phyloP scores from a whole-genome alignment of 1,140 invertebrate species.

The Orchesella cincta region DNA sequence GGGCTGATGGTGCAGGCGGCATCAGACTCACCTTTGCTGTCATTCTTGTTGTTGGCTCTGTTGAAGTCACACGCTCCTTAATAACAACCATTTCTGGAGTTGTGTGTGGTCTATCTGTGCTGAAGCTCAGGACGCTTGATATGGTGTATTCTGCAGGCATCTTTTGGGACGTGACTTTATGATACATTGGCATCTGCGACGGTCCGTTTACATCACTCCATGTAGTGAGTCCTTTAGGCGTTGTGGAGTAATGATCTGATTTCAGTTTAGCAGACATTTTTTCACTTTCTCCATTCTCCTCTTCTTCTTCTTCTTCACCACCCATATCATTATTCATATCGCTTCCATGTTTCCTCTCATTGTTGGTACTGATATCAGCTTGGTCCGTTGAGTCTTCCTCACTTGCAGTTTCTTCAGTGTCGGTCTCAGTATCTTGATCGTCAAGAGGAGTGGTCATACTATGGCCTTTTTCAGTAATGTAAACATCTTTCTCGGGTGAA shows the following conservation, averaged over 20 bases:
- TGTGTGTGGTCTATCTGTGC: conserved; percentile 33
- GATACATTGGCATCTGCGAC: not conserved
- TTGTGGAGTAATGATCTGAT: conserved; percentile 37
- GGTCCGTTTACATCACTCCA: conserved; percentile 48
- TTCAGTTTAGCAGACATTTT: not conserved
- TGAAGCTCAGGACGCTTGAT: conserved; percentile 42
- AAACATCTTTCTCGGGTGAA: conserved; percentile 49
- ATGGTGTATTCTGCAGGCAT: conserved; percentile 45
- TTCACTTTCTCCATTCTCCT: not conserved
- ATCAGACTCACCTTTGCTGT: conserved; percentile 31
- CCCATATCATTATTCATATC: not conserved
- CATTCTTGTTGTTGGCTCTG: conserved; percentile 27
- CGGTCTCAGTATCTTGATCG: conserved; percentile 16
- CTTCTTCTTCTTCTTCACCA: not conserved
- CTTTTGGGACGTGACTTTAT: conserved; percentile 42
- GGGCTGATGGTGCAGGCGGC: not conserved
- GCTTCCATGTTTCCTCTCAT: conserved; percentile 1
- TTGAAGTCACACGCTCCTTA: conserved; percentile 29
- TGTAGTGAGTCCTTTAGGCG: conserved; percentile 50
- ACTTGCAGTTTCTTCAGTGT: conserved; percentile 33
- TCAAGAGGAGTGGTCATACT: not conserved
- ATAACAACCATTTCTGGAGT: conserved; percentile 20
- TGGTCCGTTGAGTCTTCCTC: conserved; percentile 34
- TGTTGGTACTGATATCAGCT: not conserved
- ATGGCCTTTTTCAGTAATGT: conserved; percentile 32